These are phyloP conservation scores for Litoditis marina DNA, from an alignment of 2,888 invertebrate species.

Conservation along the genomic window DNA sequence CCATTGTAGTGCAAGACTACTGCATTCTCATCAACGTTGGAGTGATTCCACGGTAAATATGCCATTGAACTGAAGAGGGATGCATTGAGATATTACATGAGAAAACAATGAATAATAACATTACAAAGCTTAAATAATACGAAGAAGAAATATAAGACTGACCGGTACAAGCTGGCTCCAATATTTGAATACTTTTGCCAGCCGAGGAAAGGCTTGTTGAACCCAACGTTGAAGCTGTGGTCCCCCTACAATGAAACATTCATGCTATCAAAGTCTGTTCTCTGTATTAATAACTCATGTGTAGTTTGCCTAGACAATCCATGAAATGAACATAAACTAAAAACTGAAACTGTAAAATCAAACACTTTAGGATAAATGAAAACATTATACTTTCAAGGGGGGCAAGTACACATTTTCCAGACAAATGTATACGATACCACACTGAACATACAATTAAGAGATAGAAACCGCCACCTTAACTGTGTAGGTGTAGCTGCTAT, in stretches of 20 bases:
- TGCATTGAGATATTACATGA: no score
- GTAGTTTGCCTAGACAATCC: no score
- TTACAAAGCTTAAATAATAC: background rate
- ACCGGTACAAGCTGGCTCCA: constrained; percentile 27
- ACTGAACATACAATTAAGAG: no score
- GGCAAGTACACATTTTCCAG: no score
- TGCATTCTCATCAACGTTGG: constrained; percentile 55
- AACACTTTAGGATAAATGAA: no score
- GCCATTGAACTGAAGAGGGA: constrained; percentile 41
- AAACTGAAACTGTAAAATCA: background rate
- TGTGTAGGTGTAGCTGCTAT: constrained; percentile 51
- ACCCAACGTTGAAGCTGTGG: constrained; percentile 76
- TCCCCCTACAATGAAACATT: constrained; percentile 70
- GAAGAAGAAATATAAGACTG: background rate
- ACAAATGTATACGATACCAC: no score
- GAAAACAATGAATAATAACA: background rate
- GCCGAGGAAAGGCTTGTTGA: constrained; percentile 78
- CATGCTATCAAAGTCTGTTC: no score
- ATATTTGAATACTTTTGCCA: constrained; percentile 63
- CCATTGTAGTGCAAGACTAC: constrained; percentile 45
- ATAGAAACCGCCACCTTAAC: constrained; percentile 33
- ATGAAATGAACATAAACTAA: no score
- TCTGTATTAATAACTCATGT: no score
- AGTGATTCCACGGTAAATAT: constrained; percentile 54
- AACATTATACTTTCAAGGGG: no score